phyloP scores from a whole-genome alignment of 2,797 vertebrate species.

The Gymnoscopelus braueri region DNA sequence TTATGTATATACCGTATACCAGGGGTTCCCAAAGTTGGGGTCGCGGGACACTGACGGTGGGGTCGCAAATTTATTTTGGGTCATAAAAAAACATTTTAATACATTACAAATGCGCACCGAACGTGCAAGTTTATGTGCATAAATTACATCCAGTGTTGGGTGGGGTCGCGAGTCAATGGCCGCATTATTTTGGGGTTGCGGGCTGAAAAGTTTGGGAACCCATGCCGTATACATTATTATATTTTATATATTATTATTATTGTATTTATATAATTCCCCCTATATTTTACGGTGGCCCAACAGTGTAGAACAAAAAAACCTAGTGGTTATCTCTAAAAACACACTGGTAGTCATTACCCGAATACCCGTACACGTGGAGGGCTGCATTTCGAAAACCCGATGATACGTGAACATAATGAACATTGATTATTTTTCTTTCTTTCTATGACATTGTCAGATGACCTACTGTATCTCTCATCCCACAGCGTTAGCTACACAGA shows the following conservation, averaged over 20 bases:
- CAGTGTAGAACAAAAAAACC: background rate
- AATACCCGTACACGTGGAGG: background rate
- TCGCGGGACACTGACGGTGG: too few relatives aligned
- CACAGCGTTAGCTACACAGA: constrained; percentile 9
- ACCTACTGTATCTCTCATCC: constrained; percentile 13
- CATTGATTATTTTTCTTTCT: background rate
- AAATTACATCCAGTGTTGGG: too few relatives aligned
- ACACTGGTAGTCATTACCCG: constrained; percentile 6
- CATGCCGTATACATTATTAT: background rate
- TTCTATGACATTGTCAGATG: constrained; percentile 2
- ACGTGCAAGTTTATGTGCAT: too few relatives aligned
- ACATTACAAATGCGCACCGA: too few relatives aligned
- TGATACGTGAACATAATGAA: background rate
- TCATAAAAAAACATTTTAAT: too few relatives aligned
- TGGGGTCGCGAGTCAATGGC: too few relatives aligned
- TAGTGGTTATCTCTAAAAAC: constrained; percentile 11
- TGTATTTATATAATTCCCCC: background rate
- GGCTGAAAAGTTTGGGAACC: too few relatives aligned
- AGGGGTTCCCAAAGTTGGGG: too few relatives aligned
- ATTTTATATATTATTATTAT: background rate
- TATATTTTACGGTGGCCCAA: background rate
- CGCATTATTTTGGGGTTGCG: too few relatives aligned
- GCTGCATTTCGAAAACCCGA: too few relatives aligned
- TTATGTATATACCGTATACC: background rate
- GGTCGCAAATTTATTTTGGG: too few relatives aligned